Base-by-base conservation (phyloP, 2,888 invertebrate species). In the Chymomyza fuscimana region DNA sequence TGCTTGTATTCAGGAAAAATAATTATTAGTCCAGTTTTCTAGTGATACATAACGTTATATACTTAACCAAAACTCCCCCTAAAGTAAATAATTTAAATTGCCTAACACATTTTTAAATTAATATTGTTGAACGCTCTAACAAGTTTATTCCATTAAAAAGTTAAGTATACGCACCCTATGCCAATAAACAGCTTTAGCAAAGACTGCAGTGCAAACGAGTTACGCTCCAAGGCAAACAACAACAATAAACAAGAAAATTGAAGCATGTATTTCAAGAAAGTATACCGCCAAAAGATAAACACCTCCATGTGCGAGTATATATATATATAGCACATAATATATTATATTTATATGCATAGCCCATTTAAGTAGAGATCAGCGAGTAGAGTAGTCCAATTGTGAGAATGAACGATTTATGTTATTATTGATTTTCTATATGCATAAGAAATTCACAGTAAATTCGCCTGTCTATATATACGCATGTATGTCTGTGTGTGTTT, bases 361-460 rank as follows among this genome's bases (percentile, higher is more conserved):
- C 52, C 63, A 63, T 29, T 52, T 63, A 62, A 40, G 62, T 22
- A 62, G 22, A 62, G 46, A 25, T 62, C 54, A 54, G 10, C 54
- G 60, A 36, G 36, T 32, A 7, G 25, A 4, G 60, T 36, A 16
- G 15, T 16, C 54, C 68, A 70, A 68, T 71, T 67, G 65, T 68
- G 62, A 72, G 71, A 74, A 69, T 74, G 67, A 75, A 83, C 84
- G 82, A 83, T 87, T 87, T 83, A 81, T 86, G 84, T 79, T 83
- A 79, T 86, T 87, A 81, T 87, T 83, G 84, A 87, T 83, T 87
- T 84, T 69, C 74, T 72, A 80, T 73, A 86, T 15, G 40, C 40
- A 68, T 81, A 74, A 69, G 67, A 86, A 74, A 74, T 63, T 73
- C 79, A 65, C 79, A 83, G 72, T 74, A 80, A 86, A 81, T 86